Percentiles rank a stretch among this genome's conserved stretches.
phyloP scores from a whole-genome alignment of 2,797 vertebrate species.

The Trichosurus vulpecula region DNA sequence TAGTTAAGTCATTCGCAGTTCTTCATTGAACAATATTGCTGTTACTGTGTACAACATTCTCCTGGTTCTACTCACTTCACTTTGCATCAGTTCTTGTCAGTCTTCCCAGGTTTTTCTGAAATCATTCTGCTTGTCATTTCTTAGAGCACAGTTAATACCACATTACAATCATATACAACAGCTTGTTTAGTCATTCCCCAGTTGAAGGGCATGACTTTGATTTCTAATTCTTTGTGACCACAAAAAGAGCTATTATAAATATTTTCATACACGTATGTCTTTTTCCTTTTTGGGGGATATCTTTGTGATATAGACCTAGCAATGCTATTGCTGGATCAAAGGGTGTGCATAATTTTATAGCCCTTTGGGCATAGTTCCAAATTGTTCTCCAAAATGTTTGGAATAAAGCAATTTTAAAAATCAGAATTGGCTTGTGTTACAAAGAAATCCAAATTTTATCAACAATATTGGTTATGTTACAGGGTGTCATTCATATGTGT shows the following conservation, averaged over 20 bases:
- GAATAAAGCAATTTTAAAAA: not conserved
- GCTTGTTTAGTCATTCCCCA: not conserved
- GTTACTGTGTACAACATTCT: not conserved
- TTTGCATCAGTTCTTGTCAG: not conserved
- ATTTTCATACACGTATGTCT: not conserved
- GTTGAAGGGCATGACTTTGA: not conserved
- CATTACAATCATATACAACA: not conserved
- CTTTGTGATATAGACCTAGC: not conserved
- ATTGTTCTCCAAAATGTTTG: not conserved
- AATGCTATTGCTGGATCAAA: not conserved
- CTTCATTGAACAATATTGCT: not conserved
- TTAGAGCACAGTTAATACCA: not conserved
- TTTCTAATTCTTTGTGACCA: not conserved
- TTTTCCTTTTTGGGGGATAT: not conserved
- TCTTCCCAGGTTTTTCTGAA: not conserved
- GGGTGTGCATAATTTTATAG: not conserved
- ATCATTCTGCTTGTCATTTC: not conserved
- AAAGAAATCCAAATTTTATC: not conserved
- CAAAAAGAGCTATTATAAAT: not conserved
- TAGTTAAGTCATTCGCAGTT: not conserved
- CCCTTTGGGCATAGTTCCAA: not conserved
- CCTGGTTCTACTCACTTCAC: not conserved
- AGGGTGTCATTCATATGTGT: not conserved
- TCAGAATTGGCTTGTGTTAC: slow-evolving; percentile 33
- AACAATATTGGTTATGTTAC: not conserved